Evolutionary conservation across 30 jellyfish, hydroid and myxozoan species (phyloP).

Genomic region (Catostylus mosaicus): DNA sequence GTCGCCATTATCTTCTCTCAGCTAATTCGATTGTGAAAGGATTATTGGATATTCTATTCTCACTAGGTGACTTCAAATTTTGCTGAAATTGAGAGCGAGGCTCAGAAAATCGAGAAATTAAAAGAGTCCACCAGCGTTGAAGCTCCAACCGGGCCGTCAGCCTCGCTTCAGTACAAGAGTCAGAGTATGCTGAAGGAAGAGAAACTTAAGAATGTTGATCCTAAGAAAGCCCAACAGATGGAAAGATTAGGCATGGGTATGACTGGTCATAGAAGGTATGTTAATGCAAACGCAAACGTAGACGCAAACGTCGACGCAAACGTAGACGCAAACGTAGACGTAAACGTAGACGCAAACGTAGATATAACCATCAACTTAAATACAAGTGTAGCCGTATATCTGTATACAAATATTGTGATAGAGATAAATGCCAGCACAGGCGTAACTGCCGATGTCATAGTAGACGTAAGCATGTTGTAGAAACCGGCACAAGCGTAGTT

Average conservation of each 20-base stretch:
- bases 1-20: too few species aligned
- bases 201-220: constrained; percentile 71
- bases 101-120: constrained; percentile 84
- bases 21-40: neutral
- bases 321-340: too few species aligned
- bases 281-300: neutral
- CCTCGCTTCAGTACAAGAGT: constrained; percentile 77
- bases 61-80: constrained; percentile 81
- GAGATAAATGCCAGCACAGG: too few species aligned
- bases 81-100: constrained; percentile 92
- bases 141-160: constrained; percentile 63
- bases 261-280: constrained; percentile 83
- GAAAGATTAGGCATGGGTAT: constrained; percentile 94
- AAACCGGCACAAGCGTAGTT: neutral
- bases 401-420: neutral
- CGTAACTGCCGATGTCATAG: too few species aligned
- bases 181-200: constrained; percentile 77
- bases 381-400: too few species aligned
- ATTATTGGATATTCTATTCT: neutral
- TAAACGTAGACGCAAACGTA: too few species aligned
- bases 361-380: too few species aligned
- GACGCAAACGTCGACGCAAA: too few species aligned
- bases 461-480: too few species aligned
- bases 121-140: constrained; percentile 60
- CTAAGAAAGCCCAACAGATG: constrained; percentile 86